Conservation (phyloP, 2,797 vertebrate species). For the Petrocephalus schoutedeni region DNA sequence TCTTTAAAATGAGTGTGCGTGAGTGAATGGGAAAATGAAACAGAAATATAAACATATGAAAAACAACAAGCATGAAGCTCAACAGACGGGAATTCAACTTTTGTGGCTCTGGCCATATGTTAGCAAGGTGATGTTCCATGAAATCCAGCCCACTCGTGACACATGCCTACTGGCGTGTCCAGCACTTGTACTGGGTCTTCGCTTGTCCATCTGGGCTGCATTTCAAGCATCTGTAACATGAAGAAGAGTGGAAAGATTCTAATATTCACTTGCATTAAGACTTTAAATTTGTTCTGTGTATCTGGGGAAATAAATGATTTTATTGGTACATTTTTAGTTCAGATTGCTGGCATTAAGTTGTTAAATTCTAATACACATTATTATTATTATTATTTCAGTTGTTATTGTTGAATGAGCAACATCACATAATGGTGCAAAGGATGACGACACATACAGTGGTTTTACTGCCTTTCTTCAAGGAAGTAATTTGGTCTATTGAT, state of each 20-base stretch:
- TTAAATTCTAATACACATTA: neutral
- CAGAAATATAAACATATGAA: neutral
- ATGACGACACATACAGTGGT: neutral
- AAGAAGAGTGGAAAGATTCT: slow-evolving; percentile 26
- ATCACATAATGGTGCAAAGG: neutral
- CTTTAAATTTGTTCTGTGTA: neutral
- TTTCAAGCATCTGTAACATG: slow-evolving; percentile 39
- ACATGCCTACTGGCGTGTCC: slow-evolving; percentile 54
- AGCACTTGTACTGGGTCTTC: slow-evolving; percentile 35
- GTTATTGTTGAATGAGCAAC: neutral
- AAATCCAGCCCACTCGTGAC: slow-evolving; percentile 58
- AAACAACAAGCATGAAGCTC: slow-evolving; percentile 21
- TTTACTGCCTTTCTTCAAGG: neutral
- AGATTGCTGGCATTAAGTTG: neutral
- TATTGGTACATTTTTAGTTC: neutral
- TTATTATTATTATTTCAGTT: neutral
- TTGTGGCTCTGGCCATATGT: slow-evolving; percentile 58
- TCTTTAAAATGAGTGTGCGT: neutral
- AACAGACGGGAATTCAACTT: slow-evolving; percentile 57
- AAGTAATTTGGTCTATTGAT: neutral
- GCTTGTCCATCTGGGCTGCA: slow-evolving; percentile 54
- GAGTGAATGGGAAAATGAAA: neutral
- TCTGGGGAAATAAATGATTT: neutral
- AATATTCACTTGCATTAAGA: neutral
- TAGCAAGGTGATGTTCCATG: slow-evolving; percentile 62